phyloP scores from a whole-genome alignment of 2,113 vertebrate genomes.

The Phocoena phocoena region DNA sequence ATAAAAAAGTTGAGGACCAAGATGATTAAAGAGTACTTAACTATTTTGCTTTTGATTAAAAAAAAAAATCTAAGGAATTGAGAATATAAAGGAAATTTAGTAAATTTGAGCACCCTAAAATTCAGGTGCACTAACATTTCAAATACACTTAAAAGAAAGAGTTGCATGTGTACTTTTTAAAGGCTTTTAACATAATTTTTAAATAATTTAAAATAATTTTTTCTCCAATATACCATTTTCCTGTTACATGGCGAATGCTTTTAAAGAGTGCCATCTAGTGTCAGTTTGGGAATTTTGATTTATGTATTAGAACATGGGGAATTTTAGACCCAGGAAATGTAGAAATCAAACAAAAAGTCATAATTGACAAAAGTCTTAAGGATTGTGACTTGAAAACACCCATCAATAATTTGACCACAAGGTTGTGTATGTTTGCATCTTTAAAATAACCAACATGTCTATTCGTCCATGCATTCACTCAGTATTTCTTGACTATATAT shows the following conservation, averaged over 20 bases:
- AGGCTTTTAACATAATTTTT: neutral
- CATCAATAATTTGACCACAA: slow-evolving; percentile 43
- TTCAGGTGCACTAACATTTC: neutral
- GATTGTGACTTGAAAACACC: neutral
- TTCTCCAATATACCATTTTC: neutral
- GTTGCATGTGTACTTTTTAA: neutral
- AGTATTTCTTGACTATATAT: neutral
- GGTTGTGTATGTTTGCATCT: neutral
- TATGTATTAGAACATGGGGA: neutral
- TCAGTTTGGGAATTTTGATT: slow-evolving; percentile 19
- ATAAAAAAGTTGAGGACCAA: neutral
- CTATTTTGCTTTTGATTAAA: neutral
- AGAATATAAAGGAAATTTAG: slow-evolving; percentile 25
- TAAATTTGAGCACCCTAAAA: neutral
- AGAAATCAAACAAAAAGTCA: slow-evolving; percentile 7
- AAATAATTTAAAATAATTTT: neutral
- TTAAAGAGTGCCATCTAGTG: slow-evolving; percentile 83
- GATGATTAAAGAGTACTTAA: neutral
- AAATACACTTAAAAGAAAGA: neutral
- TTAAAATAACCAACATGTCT: neutral
- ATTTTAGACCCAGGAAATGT: neutral
- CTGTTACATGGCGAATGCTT: slow-evolving; percentile 24
- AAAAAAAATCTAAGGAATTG: neutral
- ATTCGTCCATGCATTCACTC: neutral
- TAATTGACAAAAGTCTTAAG: slow-evolving; percentile 7